These are phyloP conservation scores for Alcis repandata DNA, from an alignment of 2,888 invertebrate genomes.

Conservation along the genomic window DNA sequence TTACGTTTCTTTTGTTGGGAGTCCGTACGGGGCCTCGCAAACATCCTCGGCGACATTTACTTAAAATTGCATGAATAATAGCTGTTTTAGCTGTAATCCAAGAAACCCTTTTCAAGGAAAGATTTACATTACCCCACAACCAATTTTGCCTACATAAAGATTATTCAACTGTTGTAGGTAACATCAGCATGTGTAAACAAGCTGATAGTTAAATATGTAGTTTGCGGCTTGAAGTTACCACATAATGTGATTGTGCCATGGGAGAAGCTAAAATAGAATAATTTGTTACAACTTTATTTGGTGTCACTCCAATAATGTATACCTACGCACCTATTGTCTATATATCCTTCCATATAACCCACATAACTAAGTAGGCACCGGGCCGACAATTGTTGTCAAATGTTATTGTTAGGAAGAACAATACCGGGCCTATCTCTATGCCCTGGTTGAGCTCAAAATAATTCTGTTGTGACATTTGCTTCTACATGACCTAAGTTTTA, in stretches of 20 bases:
- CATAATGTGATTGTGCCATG: conserved; percentile 1
- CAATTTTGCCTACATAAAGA: neutral
- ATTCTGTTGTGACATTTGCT: conserved; percentile 27
- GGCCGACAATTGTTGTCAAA: conserved; percentile 60
- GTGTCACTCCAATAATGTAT: conserved; percentile 10
- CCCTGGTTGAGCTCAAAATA: conserved; percentile 32
- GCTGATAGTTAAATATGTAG: neutral
- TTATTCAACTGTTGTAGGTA: neutral
- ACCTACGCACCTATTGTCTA: conserved; percentile 14
- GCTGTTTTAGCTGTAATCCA: conserved; percentile 25
- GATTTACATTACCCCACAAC: conserved; percentile 1
- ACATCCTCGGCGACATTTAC: conserved; percentile 59
- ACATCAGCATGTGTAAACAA: conserved; percentile 1
- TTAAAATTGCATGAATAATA: conserved; percentile 59
- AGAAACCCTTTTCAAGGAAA: conserved; percentile 35
- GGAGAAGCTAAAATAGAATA: neutral
- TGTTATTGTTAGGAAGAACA: conserved; percentile 63
- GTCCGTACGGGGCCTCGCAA: conserved; percentile 54
- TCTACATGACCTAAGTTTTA: conserved; percentile 12
- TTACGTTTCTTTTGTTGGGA: conserved; percentile 69
- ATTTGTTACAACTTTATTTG: conserved; percentile 2
- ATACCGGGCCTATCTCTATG: conserved; percentile 47
- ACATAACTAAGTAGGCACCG: conserved; percentile 29
- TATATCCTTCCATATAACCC: conserved; percentile 30
- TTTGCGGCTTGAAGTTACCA: conserved; percentile 13